Evolutionary conservation across 37 sponge, comb jelly and placozoan species (phyloP).

Genomic region (Hexactinellida sp.): DNA sequence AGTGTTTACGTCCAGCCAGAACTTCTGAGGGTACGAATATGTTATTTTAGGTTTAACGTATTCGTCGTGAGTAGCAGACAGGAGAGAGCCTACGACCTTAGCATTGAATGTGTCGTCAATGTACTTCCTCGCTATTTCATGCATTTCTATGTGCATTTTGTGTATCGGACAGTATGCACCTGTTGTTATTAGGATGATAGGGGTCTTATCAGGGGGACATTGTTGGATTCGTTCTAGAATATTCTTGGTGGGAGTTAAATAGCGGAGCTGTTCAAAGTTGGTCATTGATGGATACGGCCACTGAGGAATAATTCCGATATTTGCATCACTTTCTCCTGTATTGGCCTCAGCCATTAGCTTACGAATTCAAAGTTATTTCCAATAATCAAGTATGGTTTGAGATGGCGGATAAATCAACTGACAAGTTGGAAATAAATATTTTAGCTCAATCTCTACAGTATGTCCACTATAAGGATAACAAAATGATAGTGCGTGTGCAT

Average conservation of each 20-base stretch:
- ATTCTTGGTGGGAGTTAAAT: conserved; percentile 4
- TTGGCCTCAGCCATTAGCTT: background rate
- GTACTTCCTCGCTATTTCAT: background rate
- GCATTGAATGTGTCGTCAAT: background rate
- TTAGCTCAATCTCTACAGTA: too few species aligned
- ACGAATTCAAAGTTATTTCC: too few species aligned
- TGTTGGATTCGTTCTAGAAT: background rate
- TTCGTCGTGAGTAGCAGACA: conserved; percentile 12
- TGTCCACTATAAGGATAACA: too few species aligned
- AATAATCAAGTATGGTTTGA: too few species aligned
- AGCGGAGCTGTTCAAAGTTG: background rate
- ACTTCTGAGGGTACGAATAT: background rate
- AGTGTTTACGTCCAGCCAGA: background rate
- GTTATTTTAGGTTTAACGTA: background rate
- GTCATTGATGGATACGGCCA: background rate
- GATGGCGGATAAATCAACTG: too few species aligned
- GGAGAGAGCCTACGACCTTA: background rate
- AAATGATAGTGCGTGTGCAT: too few species aligned
- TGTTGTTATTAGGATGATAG: conserved; percentile 11
- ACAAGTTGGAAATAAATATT: too few species aligned
- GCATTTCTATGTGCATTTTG: conserved; percentile 15
- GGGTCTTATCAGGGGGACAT: conserved; percentile 5
- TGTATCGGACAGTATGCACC: conserved; percentile 2
- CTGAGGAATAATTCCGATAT: background rate
- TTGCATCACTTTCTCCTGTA: background rate